phyloP scores from a whole-genome alignment of 2,888 invertebrate genomes.

The Vesta saturnalis region DNA sequence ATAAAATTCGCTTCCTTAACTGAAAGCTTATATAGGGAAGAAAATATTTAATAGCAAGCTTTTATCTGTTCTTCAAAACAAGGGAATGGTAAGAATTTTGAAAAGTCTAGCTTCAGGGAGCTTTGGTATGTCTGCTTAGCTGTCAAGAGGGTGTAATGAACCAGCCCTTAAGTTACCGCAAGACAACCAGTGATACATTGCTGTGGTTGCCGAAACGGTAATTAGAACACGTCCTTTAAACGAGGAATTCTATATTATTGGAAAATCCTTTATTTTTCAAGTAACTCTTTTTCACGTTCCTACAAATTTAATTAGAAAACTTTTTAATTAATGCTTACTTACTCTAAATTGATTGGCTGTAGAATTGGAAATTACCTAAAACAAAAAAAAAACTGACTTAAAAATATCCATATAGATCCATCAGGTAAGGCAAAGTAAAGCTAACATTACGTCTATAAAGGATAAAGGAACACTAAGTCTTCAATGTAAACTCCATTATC shows the following conservation, averaged over 20 bases:
- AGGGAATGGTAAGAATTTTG: slow-evolving; percentile 22
- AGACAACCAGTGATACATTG: slow-evolving; percentile 33
- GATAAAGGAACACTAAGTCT: slow-evolving; percentile 29
- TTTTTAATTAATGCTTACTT: background rate
- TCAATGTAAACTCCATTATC: slow-evolving; percentile 39
- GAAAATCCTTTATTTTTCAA: slow-evolving; percentile 12
- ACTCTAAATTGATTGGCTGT: background rate
- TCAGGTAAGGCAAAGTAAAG: slow-evolving; percentile 7
- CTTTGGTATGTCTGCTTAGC: slow-evolving; percentile 26
- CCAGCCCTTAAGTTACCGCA: slow-evolving; percentile 26
- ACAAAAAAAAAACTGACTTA: background rate
- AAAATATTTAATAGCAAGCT: background rate
- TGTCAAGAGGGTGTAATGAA: slow-evolving; percentile 30
- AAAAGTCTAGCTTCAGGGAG: slow-evolving; percentile 13
- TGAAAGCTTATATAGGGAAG: background rate
- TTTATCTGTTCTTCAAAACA: slow-evolving; percentile 10
- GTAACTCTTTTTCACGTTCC: background rate
- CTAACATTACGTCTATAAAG: slow-evolving; percentile 22
- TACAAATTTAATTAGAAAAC: slow-evolving; percentile 8
- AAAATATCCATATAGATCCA: background rate
- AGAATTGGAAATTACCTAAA: background rate
- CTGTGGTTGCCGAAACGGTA: slow-evolving; percentile 29
- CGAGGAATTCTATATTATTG: slow-evolving; percentile 17
- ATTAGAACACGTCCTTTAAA: slow-evolving; percentile 31
- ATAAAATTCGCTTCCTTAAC: no score